Base-by-base conservation (phyloP, 92 coral and sea anemone genomes). In the Micromussa lordhowensis region DNA sequence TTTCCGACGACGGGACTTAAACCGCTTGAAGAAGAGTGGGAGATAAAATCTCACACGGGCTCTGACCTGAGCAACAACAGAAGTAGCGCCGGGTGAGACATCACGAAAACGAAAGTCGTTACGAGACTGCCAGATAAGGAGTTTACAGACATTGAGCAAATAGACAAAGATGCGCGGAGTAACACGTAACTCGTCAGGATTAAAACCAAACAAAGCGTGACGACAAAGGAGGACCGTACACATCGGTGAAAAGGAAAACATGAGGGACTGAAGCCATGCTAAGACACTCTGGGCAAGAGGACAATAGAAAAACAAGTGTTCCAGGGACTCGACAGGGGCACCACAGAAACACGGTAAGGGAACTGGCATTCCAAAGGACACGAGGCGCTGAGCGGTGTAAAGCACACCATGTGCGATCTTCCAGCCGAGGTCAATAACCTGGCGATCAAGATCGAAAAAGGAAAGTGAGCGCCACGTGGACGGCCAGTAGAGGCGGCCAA, bases 331-430 rank as follows among this genome's bases (percentile, higher is more conserved):
- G 1, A 48, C 29, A 7, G 35, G 28, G 5, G 29, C 38, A 15
- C 82, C 68, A 75, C 91, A 88, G 7, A 72, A 76, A 51, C 92
- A 89, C 1, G 49, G 29, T 0, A 73, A 38, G 3, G 73, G 79
- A 16, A 82, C 70, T 0, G 40, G 12, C 3, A 57, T 13, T 4
- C 84, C 84, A 51, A 76, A 89, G 0, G 79, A 53, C 0, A 36
- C 70, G 0, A 90, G 53, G 1, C 82, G 93, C 19, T 55, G 18
- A 0, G 78, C 93, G 5, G 86, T 80, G 82, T 90, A 90, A 0
- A 89, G 35, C 0, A 89, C 76, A 2, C 89, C 89, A 15, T 89
- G 92, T 1, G 89, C 85, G 28, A 89, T 51, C n/a, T 89, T 64
- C 92, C 92, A 89, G 11, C 1, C 19, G 1, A 84, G 24, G 2